A percentile compares a stretch with the other conserved stretches of the same genome.
phyloP scores from a whole-genome alignment of 2,113 vertebrate species.

The Rhinolophus sinicus region DNA sequence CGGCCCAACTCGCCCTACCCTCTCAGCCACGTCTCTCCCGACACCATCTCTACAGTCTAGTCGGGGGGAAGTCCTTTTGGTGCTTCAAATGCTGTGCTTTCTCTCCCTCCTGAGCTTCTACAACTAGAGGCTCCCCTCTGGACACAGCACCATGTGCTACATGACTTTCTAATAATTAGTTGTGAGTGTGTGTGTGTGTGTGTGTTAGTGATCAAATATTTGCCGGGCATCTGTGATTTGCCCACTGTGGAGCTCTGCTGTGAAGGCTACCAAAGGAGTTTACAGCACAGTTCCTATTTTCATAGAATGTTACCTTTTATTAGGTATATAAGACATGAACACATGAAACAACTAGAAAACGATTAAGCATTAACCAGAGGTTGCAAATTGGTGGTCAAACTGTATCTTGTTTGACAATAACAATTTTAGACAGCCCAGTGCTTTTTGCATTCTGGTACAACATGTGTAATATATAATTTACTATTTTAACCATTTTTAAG shows the following conservation, averaged over 20 bases:
- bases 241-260: neutral
- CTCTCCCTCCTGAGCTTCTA: neutral
- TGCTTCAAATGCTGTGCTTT: neutral
- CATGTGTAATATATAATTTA: neutral
- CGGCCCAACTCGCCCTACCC: rapidly evolving
- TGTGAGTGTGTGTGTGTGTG: too few species aligned
- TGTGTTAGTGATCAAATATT: neutral
- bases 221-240: neutral
- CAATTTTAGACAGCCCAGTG: neutral
- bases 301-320: neutral
- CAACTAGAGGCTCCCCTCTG: neutral
- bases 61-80: neutral
- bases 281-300: neutral
- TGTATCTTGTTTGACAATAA: neutral
- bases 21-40: neutral
- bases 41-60: neutral
- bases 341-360: neutral
- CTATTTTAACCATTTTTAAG: neutral
- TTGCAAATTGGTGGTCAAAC: neutral
- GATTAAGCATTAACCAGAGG: neutral
- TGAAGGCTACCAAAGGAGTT: neutral
- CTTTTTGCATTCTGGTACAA: neutral
- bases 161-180: neutral
- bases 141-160: neutral
- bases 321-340: neutral